Percentiles rank a stretch among this genome's conserved stretches.
These are phyloP conservation scores for Megalops cyprinoides DNA, from an alignment of 2,797 vertebrate species.

Conservation along the genomic window DNA sequence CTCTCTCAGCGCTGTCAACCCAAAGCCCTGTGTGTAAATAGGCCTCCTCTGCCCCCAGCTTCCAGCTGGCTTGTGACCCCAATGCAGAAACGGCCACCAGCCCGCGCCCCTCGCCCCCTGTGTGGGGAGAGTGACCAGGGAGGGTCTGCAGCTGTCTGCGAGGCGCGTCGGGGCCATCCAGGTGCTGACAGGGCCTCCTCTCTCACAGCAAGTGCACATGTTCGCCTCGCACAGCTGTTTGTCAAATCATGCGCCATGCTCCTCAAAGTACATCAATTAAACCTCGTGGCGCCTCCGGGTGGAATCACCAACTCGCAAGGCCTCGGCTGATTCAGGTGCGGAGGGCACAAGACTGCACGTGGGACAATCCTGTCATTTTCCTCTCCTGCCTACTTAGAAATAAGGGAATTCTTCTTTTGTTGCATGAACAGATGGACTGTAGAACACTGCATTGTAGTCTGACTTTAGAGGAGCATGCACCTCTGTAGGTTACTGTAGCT, in stretches of 20 bases:
- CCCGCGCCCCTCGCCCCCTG: neutral
- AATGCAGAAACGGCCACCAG: neutral
- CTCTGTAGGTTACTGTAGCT: neutral
- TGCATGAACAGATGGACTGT: neutral
- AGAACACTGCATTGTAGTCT: too few relatives aligned
- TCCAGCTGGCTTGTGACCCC: slow-evolving; percentile 2
- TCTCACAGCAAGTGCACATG: slow-evolving; percentile 4
- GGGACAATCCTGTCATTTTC: neutral
- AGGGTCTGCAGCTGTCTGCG: slow-evolving; percentile 25
- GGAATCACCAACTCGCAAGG: neutral
- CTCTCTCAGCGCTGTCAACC: neutral
- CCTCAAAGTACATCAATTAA: neutral
- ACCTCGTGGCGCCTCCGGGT: neutral
- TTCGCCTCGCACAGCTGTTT: slow-evolving; percentile 3
- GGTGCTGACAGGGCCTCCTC: slow-evolving; percentile 28
- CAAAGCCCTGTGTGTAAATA: neutral
- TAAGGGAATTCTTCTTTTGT: neutral
- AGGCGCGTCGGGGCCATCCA: slow-evolving; percentile 11
- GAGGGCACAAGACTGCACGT: neutral
- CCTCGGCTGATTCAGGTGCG: neutral
- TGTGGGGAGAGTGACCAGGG: neutral
- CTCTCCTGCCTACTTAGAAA: neutral
- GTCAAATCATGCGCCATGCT: neutral
- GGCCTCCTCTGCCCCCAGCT: neutral
- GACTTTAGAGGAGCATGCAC: neutral